A percentile compares a stretch with the other conserved stretches of the same genome.
phyloP scores from a whole-genome alignment of 2,797 vertebrate species.

The Channallabes apus region DNA sequence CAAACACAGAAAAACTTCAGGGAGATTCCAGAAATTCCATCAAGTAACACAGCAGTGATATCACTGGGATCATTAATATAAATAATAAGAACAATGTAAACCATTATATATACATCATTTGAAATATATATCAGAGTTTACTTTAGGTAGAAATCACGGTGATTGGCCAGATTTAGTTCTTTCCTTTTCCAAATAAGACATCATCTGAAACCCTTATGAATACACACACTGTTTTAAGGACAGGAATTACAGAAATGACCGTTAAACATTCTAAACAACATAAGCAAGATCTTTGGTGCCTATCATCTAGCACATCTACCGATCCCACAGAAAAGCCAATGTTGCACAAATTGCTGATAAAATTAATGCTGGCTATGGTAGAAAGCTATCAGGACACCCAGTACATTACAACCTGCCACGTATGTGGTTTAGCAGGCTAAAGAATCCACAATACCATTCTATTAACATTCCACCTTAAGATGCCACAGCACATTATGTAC shows the following conservation, averaged over 20 bases:
- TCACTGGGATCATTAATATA: slow-evolving; percentile 9
- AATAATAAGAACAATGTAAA: slow-evolving; percentile 2
- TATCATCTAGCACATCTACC: too few relatives aligned
- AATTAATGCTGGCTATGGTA: too few relatives aligned
- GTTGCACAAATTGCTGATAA: too few relatives aligned
- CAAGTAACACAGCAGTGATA: slow-evolving; percentile 13
- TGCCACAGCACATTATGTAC: too few relatives aligned
- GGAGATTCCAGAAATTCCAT: slow-evolving; percentile 45
- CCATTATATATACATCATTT: background rate
- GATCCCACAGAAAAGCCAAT: too few relatives aligned
- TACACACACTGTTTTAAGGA: background rate
- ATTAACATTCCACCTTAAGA: too few relatives aligned
- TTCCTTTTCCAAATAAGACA: background rate
- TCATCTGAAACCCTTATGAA: background rate
- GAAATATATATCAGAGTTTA: background rate
- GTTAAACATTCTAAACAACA: background rate
- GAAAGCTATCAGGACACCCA: too few relatives aligned
- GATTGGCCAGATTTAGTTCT: background rate
- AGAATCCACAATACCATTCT: too few relatives aligned
- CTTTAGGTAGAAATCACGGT: background rate
- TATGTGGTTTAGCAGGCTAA: too few relatives aligned
- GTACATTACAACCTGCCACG: too few relatives aligned
- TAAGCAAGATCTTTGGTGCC: background rate
- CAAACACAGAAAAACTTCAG: slow-evolving; percentile 31
- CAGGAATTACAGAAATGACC: background rate